These are phyloP conservation scores for Notodonta dromedarius DNA, from an alignment of 2,888 invertebrate species.

Conservation along the genomic window DNA sequence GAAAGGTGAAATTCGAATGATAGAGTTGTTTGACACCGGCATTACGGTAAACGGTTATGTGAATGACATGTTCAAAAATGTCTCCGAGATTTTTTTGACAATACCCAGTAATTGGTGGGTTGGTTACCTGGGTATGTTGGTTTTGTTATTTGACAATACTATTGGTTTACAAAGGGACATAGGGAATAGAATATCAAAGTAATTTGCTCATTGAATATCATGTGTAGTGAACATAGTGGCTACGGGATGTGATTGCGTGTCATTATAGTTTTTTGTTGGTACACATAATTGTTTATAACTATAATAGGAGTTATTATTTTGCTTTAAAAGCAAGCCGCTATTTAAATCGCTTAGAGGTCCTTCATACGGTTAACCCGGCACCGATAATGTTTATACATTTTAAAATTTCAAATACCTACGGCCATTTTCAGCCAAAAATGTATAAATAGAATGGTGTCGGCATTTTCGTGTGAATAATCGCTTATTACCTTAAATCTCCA, in stretches of 20 bases:
- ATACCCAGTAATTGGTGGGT: slow-evolving; percentile 81
- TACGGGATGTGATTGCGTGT: slow-evolving; percentile 45
- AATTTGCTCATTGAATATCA: slow-evolving; percentile 68
- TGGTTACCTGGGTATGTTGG: slow-evolving; percentile 80
- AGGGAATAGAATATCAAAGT: slow-evolving; percentile 68
- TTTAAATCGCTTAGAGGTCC: no score
- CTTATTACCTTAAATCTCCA: no score
- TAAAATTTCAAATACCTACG: no score
- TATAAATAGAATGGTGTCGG: no score
- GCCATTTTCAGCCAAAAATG: no score
- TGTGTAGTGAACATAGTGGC: slow-evolving; percentile 52
- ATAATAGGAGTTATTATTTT: no score
- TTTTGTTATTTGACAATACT: slow-evolving; percentile 77
- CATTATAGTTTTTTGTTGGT: slow-evolving; percentile 22
- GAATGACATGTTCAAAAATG: slow-evolving; percentile 82
- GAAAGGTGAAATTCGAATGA: slow-evolving; percentile 44
- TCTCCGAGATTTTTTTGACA: slow-evolving; percentile 79
- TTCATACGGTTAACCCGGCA: no score
- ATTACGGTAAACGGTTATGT: slow-evolving; percentile 38
- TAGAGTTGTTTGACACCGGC: slow-evolving; percentile 11
- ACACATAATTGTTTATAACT: not conserved
- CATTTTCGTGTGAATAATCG: no score
- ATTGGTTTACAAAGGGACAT: slow-evolving; percentile 65
- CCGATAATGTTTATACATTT: no score
- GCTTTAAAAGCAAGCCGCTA: no score